Evolutionary conservation across 2,113 vertebrate species (phyloP).

Genomic region (Leucopternis melanops): DNA sequence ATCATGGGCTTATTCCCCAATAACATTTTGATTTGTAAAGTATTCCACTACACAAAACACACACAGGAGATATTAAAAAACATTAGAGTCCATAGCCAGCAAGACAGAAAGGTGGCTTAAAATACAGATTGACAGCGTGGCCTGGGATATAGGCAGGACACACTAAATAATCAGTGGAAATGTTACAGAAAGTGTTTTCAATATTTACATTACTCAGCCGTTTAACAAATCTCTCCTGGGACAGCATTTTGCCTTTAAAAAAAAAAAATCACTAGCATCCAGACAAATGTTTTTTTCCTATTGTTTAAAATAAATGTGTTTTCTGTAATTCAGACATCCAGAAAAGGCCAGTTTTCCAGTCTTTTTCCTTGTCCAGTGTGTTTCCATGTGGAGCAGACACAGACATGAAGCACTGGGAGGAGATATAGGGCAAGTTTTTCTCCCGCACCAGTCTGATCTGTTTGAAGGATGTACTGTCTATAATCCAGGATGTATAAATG

Average conservation of each 20-base stretch:
- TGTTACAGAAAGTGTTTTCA: background rate
- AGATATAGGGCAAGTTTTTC: background rate
- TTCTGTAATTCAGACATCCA: background rate
- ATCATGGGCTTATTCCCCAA: slow-evolving; percentile 55
- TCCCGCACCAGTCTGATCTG: background rate
- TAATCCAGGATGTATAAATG: background rate
- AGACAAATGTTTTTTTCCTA: background rate
- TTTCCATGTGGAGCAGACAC: background rate
- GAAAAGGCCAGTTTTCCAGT: background rate
- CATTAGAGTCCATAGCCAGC: slow-evolving; percentile 47
- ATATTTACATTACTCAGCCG: background rate
- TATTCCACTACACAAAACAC: slow-evolving; percentile 61
- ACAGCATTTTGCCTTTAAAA: background rate
- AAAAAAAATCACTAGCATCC: background rate
- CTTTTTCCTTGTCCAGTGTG: background rate
- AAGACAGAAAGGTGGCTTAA: slow-evolving; percentile 30
- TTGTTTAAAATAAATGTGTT: background rate
- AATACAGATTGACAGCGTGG: background rate
- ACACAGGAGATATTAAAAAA: slow-evolving; percentile 69
- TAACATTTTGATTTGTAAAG: slow-evolving; percentile 65
- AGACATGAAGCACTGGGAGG: background rate
- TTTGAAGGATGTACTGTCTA: background rate
- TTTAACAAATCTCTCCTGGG: background rate
- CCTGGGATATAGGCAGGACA: background rate
- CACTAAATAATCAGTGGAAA: background rate